Base-by-base conservation (phyloP, 2,888 invertebrate genomes). In the Drosophila macrospina region DNA sequence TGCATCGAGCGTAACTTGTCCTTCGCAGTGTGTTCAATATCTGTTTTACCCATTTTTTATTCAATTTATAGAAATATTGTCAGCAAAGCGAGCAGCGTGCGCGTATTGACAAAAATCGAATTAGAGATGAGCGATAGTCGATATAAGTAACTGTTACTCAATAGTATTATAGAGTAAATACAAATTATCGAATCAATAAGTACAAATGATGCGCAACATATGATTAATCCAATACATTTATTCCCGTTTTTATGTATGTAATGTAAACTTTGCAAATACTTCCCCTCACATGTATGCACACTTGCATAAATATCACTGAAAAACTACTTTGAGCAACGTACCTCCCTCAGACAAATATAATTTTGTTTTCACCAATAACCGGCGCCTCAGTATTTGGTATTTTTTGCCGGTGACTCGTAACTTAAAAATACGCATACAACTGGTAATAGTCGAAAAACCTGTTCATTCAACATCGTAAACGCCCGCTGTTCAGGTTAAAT, bases 1-100 rank as follows among this genome's bases (percentile, higher is more conserved):
- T 94, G 93, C 92, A 96, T 93, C 1, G 92, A 89, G 1, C 94
- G 89, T 15, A 92, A 48, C 52, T 83, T 80, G 4, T 72, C 74
- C 20, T 69, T 79, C 5, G 36, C 3, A 8, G 28, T 44, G 8
- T 50, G 26, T n/a, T 45, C 5, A 32, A 15, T 48, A 5, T 16
- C 28, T 4, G 36, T 34, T 48, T 74, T 41, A 34, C 36, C 55
- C 74, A 88, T 83, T 16, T 60, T 86, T 8, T 26, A n/a, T n/a
- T 15, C 6, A 51, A 37, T 13, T 37, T 28, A 26, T 11, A 37
- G 5, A 10, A 8, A 55, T 47, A 34, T 32, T 34, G 52, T 26
- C 15, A 59, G 32, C 6, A 47, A 28, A 28, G 8, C 28, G 8
- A 28, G 50, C 69, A 86, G 74, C 88, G 88, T 77, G 83, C 77